These are phyloP conservation scores for Drosophila littoralis DNA, from an alignment of 1,140 invertebrate species.

Conservation along the genomic window DNA sequence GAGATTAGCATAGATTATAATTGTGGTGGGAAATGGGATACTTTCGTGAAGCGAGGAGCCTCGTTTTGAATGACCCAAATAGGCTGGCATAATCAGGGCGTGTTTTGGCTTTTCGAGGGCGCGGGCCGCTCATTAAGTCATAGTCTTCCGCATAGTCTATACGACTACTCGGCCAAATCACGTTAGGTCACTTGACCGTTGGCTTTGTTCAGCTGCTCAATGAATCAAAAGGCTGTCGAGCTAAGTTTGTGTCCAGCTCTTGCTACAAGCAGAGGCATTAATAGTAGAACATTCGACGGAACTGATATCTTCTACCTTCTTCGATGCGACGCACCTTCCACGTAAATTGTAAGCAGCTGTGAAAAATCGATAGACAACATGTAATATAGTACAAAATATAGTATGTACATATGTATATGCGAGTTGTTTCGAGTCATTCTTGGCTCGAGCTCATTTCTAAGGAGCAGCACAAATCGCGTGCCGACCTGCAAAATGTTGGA, in stretches of 20 bases:
- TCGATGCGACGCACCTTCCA: conserved; percentile 3
- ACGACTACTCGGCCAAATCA: conserved; percentile 31
- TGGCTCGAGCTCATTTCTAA: conserved; percentile 18
- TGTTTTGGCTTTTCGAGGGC: background rate
- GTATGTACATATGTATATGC: background rate
- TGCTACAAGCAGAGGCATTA: background rate
- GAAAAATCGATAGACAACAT: conserved; percentile 35
- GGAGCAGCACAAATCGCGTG: conserved; percentile 52
- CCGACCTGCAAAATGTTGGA: conserved; percentile 31
- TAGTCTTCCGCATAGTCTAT: conserved; percentile 4
- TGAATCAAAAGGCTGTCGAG: conserved; percentile 16
- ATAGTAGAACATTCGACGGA: conserved; percentile 5
- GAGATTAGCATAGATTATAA: conserved; percentile 64
- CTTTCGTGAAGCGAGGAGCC: background rate
- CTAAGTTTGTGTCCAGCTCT: background rate
- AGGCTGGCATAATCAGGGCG: conserved; percentile 6
- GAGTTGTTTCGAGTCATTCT: background rate
- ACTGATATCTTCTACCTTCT: conserved; percentile 12
- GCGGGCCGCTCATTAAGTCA: conserved; percentile 19
- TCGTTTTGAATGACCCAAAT: conserved; percentile 30
- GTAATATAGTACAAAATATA: background rate
- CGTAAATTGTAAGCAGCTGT: conserved; percentile 4
- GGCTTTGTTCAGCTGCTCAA: conserved; percentile 8
- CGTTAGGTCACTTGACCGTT: conserved; percentile 21
- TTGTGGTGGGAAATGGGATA: conserved; percentile 1